Base-by-base conservation (phyloP, 2,113 vertebrate species). In the Boulengeromyrus knoepffleri region DNA sequence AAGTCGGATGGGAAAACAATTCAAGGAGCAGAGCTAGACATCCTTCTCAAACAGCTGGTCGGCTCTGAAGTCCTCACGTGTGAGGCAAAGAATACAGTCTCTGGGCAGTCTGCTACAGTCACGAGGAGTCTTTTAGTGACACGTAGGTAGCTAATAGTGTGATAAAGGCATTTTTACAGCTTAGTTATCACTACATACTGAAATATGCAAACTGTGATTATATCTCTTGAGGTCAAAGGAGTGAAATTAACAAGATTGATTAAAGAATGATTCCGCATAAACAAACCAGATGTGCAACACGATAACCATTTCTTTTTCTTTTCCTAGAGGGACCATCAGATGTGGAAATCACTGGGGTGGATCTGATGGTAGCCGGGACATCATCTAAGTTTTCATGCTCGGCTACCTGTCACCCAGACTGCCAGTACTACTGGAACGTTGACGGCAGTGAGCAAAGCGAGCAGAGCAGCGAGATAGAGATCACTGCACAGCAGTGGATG, bases 341-440 rank as follows among this genome's bases (percentile, higher is more conserved):
- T 80, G 74, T 80, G 36, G 36, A 42, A 19, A 80, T 80, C 74
- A 0, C 36, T 80, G 74, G 74, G 74, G 31, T 3, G 36, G 74
- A 42, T 42, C 19, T 70, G 56, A 53, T 90, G 45, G 46, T 47
- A 47, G 56, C 89, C 8, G 89, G 84, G 8, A 66, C 49, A 1
- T 31, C 53, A 5, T 56, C 53, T 0, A 74, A n/a, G n/a, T 87
- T 74, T 39, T 27, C 19, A 10, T 90, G 84, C 8, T 74, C 84
- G 0, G 84, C 89, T 13, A 6, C n/a, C 5, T 90, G 89, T 62
- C 47, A 87, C 52, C 89, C 89, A 36, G 5, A 84, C 87, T 88
- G 87, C 36, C 56, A 19, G 17, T 88, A 88, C 87, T 58, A 53
- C 46, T 87, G 85, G 85, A 50, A 31, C 6, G 27, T 87, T 1